Conservation (phyloP, 2,797 vertebrate genomes). For the Tenualosa thibaudeaui region DNA sequence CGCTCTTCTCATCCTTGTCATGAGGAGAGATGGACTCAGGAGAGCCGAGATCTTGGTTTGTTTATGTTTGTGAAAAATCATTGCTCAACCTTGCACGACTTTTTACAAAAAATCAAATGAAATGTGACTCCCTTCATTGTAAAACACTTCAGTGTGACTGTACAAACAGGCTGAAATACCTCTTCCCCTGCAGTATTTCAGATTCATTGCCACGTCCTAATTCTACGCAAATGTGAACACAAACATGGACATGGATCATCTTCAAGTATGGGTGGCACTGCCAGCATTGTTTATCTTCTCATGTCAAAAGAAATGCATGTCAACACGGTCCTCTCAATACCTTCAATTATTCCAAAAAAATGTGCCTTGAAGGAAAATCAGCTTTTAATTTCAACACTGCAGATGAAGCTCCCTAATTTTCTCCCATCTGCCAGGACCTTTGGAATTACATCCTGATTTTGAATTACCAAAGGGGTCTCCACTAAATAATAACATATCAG, state of each 20-base stretch:
- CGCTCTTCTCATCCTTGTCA: constrained; percentile 47
- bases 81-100: constrained; percentile 65
- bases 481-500: constrained; percentile 19
- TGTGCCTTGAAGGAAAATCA: constrained; percentile 66
- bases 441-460: constrained; percentile 24
- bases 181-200: constrained; percentile 53
- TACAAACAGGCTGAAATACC: constrained; percentile 56
- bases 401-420: not conserved
- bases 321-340: constrained; percentile 34
- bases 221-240: constrained; percentile 46
- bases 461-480: constrained; percentile 20
- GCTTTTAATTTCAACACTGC: constrained; percentile 32
- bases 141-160: constrained; percentile 52
- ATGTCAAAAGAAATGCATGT: constrained; percentile 43
- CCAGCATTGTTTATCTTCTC: constrained; percentile 39
- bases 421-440: constrained; percentile 16
- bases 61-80: constrained; percentile 48
- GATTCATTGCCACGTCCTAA: not conserved
- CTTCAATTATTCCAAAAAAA: constrained; percentile 51
- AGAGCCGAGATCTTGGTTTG: constrained; percentile 34
- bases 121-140: constrained; percentile 57
- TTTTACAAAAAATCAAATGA: constrained; percentile 49
- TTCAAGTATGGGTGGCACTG: constrained; percentile 39
- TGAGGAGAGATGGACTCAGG: constrained; percentile 43
- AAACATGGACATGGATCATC: not conserved